phyloP scores from a whole-genome alignment of 1,140 invertebrate species.

The Drosophila kikkawai region DNA sequence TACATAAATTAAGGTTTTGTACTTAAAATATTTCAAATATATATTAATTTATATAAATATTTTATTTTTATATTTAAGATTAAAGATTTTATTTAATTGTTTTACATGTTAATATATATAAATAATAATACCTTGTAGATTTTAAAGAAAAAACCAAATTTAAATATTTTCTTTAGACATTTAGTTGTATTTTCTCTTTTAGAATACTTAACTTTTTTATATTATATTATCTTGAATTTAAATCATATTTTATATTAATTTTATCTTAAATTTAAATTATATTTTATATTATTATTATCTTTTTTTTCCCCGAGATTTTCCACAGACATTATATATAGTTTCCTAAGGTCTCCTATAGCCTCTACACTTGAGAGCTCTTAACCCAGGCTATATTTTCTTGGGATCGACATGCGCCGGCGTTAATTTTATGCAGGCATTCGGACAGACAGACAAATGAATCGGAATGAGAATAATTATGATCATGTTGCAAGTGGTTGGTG shows the following conservation, averaged over 20 bases:
- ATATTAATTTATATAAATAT: no score
- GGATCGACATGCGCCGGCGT: slow-evolving; percentile 29
- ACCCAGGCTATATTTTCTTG: slow-evolving; percentile 11
- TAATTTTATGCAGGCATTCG: slow-evolving; percentile 73
- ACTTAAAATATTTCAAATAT: no score
- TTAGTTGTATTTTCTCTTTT: no score
- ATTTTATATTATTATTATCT: not conserved
- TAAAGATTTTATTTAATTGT: no score
- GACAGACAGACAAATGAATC: slow-evolving; percentile 67
- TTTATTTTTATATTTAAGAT: no score
- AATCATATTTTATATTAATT: not conserved
- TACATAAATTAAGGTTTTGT: no score
- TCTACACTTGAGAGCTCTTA: slow-evolving; percentile 20
- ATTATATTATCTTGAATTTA: not conserved
- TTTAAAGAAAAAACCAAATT: not conserved
- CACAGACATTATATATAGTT: not conserved
- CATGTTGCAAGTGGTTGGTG: slow-evolving; percentile 17
- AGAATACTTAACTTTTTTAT: not conserved
- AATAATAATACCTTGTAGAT: no score
- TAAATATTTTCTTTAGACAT: not conserved
- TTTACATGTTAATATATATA: no score
- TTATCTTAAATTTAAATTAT: not conserved
- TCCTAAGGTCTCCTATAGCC: not conserved
- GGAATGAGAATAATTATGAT: slow-evolving; percentile 57
- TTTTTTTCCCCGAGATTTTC: not conserved